A percentile compares a stretch with the other conserved stretches of the same genome.
Evolutionary conservation across 2,113 vertebrate species (phyloP).

Genomic region (Larimichthys polyactis): DNA sequence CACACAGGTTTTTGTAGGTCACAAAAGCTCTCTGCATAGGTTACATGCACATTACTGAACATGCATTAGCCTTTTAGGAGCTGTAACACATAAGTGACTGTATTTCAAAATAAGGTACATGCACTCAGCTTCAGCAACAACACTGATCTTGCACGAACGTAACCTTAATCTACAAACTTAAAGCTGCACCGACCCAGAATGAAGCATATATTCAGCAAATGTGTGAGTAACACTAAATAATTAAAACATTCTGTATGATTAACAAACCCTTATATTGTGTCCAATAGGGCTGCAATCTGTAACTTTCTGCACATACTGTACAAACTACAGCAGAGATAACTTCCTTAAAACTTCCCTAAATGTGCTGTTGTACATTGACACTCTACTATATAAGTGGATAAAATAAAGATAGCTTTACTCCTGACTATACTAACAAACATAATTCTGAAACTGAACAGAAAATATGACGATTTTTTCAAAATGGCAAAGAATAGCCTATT

Average conservation of each 20-base stretch:
- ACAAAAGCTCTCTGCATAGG: not conserved
- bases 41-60: not conserved
- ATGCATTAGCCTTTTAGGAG: slow-evolving; percentile 12
- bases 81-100: not conserved
- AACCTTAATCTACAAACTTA: not conserved
- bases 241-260: not conserved
- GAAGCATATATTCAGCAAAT: slow-evolving; percentile 1
- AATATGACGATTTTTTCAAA: not conserved
- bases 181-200: not conserved
- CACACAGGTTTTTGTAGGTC: not conserved
- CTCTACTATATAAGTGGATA: not conserved
- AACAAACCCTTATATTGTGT: not conserved
- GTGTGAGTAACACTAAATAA: not conserved
- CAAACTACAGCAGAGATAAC: not conserved
- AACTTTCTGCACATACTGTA: not conserved
- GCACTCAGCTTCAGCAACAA: not conserved
- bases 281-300: not conserved
- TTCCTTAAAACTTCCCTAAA: not conserved
- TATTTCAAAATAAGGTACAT: slow-evolving; percentile 6
- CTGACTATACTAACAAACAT: not conserved
- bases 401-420: not conserved
- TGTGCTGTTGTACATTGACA: not conserved
- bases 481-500: not conserved
- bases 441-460: not conserved
- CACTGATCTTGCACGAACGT: not conserved